A percentile compares a stretch with the other conserved stretches of the same genome.
These are phyloP conservation scores for Amblyjoppa fuscipennis DNA, from an alignment of 2,888 invertebrate genomes.

Conservation along the genomic window DNA sequence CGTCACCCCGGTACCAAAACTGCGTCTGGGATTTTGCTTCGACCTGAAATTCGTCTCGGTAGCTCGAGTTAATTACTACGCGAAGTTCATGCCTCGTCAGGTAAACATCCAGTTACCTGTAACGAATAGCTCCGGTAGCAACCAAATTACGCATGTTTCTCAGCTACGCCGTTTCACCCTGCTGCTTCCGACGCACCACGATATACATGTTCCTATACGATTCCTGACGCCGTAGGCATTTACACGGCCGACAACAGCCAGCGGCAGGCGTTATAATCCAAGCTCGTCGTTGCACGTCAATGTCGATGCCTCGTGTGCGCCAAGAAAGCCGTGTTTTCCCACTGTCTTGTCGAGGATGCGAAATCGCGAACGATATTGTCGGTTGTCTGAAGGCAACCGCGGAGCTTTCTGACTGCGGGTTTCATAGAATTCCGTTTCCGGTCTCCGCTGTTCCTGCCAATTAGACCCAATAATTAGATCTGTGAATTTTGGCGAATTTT, in stretches of 20 bases:
- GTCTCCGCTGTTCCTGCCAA: neutral
- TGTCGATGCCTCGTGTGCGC: slow-evolving; percentile 12
- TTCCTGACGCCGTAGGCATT: neutral
- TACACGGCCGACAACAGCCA: slow-evolving; percentile 23
- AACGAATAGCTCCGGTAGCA: too few relatives aligned
- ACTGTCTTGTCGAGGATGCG: neutral
- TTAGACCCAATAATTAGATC: too few relatives aligned
- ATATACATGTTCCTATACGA: neutral
- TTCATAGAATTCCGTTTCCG: neutral
- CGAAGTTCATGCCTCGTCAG: too few relatives aligned
- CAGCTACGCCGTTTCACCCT: too few relatives aligned
- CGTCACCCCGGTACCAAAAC: too few relatives aligned
- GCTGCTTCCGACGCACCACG: too few relatives aligned
- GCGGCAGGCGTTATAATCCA: slow-evolving; percentile 39
- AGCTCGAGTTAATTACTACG: too few relatives aligned
- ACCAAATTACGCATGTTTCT: too few relatives aligned
- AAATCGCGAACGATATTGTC: slow-evolving; percentile 8
- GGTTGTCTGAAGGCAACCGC: slow-evolving; percentile 18
- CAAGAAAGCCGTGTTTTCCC: neutral
- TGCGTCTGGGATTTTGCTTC: too few relatives aligned
- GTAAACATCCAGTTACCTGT: too few relatives aligned
- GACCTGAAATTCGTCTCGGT: too few relatives aligned
- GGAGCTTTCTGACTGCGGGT: neutral
- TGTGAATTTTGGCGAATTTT: too few relatives aligned
- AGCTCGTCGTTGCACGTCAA: slow-evolving; percentile 35